Base-by-base conservation (phyloP, 2,888 invertebrate genomes). In the Lobophora halterata region DNA sequence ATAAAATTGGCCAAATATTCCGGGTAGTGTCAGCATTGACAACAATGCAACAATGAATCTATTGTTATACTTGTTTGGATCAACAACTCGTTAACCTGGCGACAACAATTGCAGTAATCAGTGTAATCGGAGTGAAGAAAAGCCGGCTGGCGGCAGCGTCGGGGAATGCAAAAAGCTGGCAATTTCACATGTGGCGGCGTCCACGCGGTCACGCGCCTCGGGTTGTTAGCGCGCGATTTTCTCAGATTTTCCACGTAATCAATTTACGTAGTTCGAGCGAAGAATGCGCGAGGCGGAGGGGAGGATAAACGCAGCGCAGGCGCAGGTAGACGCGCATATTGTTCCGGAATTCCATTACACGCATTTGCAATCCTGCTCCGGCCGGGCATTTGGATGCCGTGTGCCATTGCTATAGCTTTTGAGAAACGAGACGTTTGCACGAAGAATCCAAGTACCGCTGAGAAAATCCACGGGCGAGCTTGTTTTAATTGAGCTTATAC, bases 181-280 rank as follows among this genome's bases (percentile, higher is more conserved):
- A 65, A 71, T 70, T 61, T 61, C 66, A 64, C 70, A 68, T 72
- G 71, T 65, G 62, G 63, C 65, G 61, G 61, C 58, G 60, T 52
- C 61, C 59, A 61, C 51, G 64, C 58, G 65, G 67, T 67, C 66
- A 71, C 67, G 66, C 64, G 63, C 62, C 49, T 32, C 52, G 48
- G 52, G 64, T 72, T 71, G 63, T 79, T 80, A 71, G 61, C 65
- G 63, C 56, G 72, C 61, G 66, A 74, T 85, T 85, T 85, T 79
- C 85, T 79, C 71, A 69, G 73, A 76, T 85, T 85, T 85, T 85
- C 82, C 79, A 71, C 70, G 76, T 80, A 83, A 81, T 77, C 77
- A 79, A 79, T 83, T 85, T 78, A 76, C 78, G 72, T 65, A 65
- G 65, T 72, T 72, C 62, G 61, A 68, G 65, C 63, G 57, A 52